Evolutionary conservation across 2,113 vertebrate genomes (phyloP), one percentile per base, ranked within the genome.

Genomic region (Girardinichthys multiradiatus): DNA sequence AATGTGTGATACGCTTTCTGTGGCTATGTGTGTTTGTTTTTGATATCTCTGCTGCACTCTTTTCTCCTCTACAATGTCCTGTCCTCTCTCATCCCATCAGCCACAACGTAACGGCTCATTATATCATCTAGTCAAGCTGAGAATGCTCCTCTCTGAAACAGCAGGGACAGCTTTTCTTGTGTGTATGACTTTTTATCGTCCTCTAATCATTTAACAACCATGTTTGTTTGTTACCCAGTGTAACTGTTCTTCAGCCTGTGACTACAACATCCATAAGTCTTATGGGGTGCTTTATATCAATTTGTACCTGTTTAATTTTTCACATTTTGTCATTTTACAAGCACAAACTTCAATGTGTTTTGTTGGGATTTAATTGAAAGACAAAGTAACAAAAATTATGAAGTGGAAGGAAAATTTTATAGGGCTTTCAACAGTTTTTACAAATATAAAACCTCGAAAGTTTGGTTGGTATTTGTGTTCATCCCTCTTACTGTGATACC

Each of bases 61-160:
- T 62, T 29, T 82, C 75, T 90, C 84, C 85, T 90, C 71, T 79
- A 26, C 33, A 63, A 80, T 78, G 83, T 85, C 80, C 83, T 91
- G 83, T 81, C 81, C 78, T 88, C 81, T 88, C 79, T 89, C 84
- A 81, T 88, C 86, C 89, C 71, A 63, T 92, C 91, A 83, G 62
- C 73, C 76, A 72, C 78, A 89, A 84, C 81, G 88, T 77, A 90
- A 90, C 90, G 85, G 80, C 90, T 93, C 86, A 81, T 91, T 90
- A 90, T 87, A 85, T 88, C 86, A 86, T 87, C 87, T 80, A 89
- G 84, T 89, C 89, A 91, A 88, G 86, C 91, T 88, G 81, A 86
- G 90, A 90, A 92, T 90, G 65, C 79, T 81, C 77, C 77, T 83
- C 85, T 82, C 70, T 66, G 60, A 84, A 90, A 87, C 84, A 87